phyloP scores from a whole-genome alignment of 2,797 vertebrate genomes.

The Sciaenops ocellatus region DNA sequence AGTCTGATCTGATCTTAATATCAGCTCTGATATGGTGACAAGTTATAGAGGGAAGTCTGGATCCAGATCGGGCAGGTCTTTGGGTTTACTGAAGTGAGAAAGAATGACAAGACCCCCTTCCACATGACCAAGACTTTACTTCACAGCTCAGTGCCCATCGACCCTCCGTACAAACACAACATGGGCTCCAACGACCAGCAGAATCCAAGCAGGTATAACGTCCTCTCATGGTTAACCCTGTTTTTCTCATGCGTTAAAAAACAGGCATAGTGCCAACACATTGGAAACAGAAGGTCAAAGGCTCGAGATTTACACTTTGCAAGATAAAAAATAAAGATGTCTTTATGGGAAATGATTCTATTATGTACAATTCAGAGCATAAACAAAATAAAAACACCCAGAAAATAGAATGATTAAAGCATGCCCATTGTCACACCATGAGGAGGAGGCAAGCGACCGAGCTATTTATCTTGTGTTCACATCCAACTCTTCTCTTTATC shows the following conservation, averaged over 20 bases:
- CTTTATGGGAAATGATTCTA: constrained; percentile 79
- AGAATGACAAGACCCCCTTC: constrained; percentile 41
- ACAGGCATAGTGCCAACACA: constrained; percentile 70
- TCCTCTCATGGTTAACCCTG: constrained; percentile 70
- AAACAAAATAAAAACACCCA: constrained; percentile 72
- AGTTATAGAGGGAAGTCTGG: background rate
- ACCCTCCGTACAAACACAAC: constrained; percentile 52
- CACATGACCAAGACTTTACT: constrained; percentile 79
- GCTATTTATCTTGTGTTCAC: constrained; percentile 45
- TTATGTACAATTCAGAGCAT: constrained; percentile 80
- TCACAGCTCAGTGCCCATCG: constrained; percentile 65
- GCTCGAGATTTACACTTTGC: constrained; percentile 66
- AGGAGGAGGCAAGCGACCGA: constrained; percentile 65
- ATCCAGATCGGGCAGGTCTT: background rate
- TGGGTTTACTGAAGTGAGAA: constrained; percentile 16
- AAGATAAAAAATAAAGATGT: constrained; percentile 84
- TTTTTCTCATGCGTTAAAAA: constrained; percentile 81
- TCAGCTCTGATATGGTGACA: too few relatives aligned
- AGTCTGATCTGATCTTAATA: too few relatives aligned
- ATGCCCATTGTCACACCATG: constrained; percentile 79
- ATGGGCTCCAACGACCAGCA: constrained; percentile 47
- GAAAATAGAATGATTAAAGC: constrained; percentile 77
- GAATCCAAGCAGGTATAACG: constrained; percentile 60
- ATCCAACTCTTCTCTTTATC: constrained; percentile 54
- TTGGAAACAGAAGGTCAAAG: constrained; percentile 64